Percentiles rank a stretch among this genome's conserved stretches.
phyloP scores from a whole-genome alignment of 2,113 vertebrate species.

The Brienomyrus brachyistius region DNA sequence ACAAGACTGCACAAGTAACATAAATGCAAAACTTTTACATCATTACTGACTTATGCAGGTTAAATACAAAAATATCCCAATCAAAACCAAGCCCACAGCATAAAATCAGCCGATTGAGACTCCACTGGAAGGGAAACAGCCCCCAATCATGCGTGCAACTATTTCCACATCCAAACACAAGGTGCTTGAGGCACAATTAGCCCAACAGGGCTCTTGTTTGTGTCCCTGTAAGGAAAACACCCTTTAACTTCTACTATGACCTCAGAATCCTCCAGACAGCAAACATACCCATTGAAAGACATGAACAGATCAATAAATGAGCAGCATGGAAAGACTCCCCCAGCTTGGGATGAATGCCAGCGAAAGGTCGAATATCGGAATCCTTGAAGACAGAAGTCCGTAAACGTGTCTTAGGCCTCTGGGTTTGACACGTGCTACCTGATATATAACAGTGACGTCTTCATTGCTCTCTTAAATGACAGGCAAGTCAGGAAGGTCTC shows the following conservation, averaged over 20 bases:
- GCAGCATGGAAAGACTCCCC: neutral
- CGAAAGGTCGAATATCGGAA: neutral
- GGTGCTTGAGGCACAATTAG: neutral
- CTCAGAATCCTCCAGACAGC: neutral
- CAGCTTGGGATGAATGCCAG: neutral
- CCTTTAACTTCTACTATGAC: neutral
- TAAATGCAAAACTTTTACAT: neutral
- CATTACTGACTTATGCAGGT: neutral
- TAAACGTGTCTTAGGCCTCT: neutral
- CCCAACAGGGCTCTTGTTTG: neutral
- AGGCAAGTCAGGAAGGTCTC: neutral
- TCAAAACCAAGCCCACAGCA: neutral
- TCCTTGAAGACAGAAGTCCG: neutral
- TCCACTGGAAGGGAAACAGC: constrained; percentile 28
- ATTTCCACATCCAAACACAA: neutral
- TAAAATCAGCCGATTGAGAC: neutral
- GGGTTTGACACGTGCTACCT: neutral
- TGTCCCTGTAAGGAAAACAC: neutral
- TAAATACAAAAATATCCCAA: neutral
- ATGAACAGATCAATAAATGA: neutral
- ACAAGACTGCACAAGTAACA: neutral
- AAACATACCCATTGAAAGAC: neutral
- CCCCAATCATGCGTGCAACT: neutral
- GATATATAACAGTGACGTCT: neutral
- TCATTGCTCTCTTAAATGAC: neutral